Conservation (phyloP, 2,797 vertebrate species). For the Anolis apletophallus region DNA sequence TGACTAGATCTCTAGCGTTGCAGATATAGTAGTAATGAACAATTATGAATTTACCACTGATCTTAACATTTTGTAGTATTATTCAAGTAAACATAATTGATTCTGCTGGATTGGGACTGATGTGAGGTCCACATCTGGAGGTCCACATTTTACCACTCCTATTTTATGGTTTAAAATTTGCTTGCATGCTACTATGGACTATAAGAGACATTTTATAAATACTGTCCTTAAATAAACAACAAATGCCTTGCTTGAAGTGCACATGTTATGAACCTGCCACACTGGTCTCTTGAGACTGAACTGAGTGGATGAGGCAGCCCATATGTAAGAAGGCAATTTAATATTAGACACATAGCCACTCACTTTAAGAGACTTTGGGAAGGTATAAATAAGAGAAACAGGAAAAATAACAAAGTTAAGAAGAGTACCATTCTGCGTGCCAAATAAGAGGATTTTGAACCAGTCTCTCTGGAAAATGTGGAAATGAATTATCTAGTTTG, state of each 20-base stretch:
- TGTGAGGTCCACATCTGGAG: too few species aligned
- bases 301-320: not conserved
- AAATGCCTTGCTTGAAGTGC: not conserved
- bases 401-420: not conserved
- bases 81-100: too few species aligned
- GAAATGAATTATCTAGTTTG: not conserved
- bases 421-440: not conserved
- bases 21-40: too few species aligned
- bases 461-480: not conserved
- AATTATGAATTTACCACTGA: too few species aligned
- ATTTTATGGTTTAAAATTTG: not conserved
- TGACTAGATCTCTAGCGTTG: too few species aligned
- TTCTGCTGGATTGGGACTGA: too few species aligned
- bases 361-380: not conserved
- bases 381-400: not conserved
- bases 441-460: not conserved
- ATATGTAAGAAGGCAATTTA: not conserved
- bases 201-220: not conserved
- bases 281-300: not conserved
- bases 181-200: not conserved
- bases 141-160: not conserved
- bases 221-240: too few species aligned
- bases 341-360: not conserved
- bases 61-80: too few species aligned
- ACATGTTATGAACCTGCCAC: not conserved